phyloP scores from a whole-genome alignment of 2,888 invertebrate genomes.

The Drosophila nr. fundita region DNA sequence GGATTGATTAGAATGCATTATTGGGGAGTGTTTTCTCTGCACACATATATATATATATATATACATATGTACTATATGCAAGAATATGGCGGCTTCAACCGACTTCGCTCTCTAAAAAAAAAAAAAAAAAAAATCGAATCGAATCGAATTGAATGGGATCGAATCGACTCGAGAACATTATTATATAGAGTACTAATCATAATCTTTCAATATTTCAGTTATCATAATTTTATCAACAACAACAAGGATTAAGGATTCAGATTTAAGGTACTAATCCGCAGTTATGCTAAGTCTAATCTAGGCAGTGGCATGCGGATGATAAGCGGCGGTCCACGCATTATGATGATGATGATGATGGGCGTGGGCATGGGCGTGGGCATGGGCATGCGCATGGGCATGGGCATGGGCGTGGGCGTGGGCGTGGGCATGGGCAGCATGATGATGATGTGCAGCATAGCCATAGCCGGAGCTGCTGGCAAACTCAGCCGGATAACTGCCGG shows the following conservation, averaged over 20 bases:
- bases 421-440: slow-evolving; percentile 43
- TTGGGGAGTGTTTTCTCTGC: slow-evolving; percentile 10
- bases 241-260: slow-evolving; percentile 26
- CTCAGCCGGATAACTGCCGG: slow-evolving; percentile 69
- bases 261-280: slow-evolving; percentile 16
- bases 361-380: slow-evolving; percentile 49
- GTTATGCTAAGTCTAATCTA: slow-evolving; percentile 28
- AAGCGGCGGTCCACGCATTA: slow-evolving; percentile 81
- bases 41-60: slow-evolving; percentile 9
- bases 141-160: neutral
- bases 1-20: slow-evolving; percentile 58
- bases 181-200: neutral
- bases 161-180: neutral
- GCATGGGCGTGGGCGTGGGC: slow-evolving; percentile 56
- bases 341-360: slow-evolving; percentile 60
- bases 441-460: slow-evolving; percentile 51
- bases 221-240: slow-evolving; percentile 25
- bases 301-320: slow-evolving; percentile 78
- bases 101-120: slow-evolving; percentile 38
- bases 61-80: slow-evolving; percentile 26
- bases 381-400: slow-evolving; percentile 53
- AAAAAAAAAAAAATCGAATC: slow-evolving; percentile 12
- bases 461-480: slow-evolving; percentile 67
- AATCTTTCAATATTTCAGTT: slow-evolving; percentile 1
- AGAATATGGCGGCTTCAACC: slow-evolving; percentile 53